Evolutionary conservation across 1,140 invertebrate species (phyloP).

Genomic region (Dreissena rostriformis): DNA sequence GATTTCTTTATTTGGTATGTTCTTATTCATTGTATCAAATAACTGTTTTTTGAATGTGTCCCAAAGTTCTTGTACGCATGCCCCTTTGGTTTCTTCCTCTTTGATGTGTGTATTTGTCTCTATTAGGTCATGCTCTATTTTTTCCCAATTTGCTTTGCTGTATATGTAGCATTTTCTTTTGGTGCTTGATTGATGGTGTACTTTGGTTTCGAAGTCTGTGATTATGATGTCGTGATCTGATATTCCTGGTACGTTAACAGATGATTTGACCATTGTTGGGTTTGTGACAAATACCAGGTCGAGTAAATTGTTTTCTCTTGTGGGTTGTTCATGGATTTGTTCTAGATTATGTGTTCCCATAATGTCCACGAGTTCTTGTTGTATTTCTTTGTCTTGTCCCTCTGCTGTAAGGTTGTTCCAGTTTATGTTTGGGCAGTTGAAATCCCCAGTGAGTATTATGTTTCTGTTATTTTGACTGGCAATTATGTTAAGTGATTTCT

Average conservation of each 20-base stretch:
- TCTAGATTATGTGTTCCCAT: background rate
- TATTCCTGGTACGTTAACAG: conserved; percentile 27
- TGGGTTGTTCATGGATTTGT: conserved; percentile 34
- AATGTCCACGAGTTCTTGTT: conserved; percentile 25
- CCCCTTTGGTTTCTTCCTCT: background rate
- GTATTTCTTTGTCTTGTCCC: background rate
- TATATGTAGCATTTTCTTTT: background rate
- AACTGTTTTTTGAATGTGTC: conserved; percentile 8
- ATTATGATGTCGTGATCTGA: conserved; percentile 39
- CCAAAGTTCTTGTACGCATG: conserved; percentile 3
- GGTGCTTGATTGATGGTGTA: too few relatives aligned
- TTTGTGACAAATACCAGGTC: conserved; percentile 45
- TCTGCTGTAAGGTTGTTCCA: conserved; percentile 7
- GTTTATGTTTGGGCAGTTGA: conserved; percentile 34
- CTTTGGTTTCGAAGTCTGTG: conserved; percentile 15
- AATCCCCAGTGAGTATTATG: conserved; percentile 19
- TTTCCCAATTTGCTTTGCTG: conserved; percentile 36
- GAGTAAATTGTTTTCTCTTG: conserved; percentile 20
- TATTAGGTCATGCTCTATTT: background rate
- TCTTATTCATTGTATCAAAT: too few relatives aligned
- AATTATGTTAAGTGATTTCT: background rate
- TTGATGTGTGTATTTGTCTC: background rate
- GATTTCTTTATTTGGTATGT: too few relatives aligned
- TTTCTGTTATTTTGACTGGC: conserved; percentile 5
- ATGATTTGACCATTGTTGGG: conserved; percentile 19